Evolutionary conservation across 2,797 vertebrate genomes (phyloP).

Genomic region (Cottoperca gobio): DNA sequence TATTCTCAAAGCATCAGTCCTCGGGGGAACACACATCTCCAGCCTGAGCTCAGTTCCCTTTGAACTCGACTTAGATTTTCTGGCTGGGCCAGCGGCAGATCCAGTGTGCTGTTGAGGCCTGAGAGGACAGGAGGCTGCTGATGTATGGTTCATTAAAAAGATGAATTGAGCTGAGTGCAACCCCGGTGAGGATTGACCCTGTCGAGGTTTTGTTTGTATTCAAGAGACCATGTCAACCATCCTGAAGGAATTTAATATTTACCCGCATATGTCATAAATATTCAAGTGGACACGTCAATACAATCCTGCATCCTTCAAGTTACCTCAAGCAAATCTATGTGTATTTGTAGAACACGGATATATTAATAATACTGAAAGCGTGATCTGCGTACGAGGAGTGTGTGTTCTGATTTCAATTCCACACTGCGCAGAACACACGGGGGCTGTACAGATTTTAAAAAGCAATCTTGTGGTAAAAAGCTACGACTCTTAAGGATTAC

Average conservation of each 20-base stretch:
- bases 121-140: constrained; percentile 52
- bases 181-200: constrained; percentile 50
- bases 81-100: constrained; percentile 44
- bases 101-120: constrained; percentile 34
- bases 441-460: neutral
- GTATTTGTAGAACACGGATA: neutral
- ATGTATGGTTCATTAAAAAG: constrained; percentile 71
- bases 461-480: neutral
- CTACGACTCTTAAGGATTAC: neutral
- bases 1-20: constrained; percentile 52
- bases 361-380: neutral
- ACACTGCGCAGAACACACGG: constrained; percentile 6
- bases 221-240: neutral
- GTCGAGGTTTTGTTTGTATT: constrained; percentile 46
- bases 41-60: constrained; percentile 62
- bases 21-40: constrained; percentile 33
- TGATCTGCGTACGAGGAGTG: neutral
- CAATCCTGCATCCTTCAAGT: too few species aligned
- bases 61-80: constrained; percentile 71
- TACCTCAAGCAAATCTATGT: neutral
- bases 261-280: neutral
- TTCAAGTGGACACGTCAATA: too few species aligned
- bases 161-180: constrained; percentile 61
- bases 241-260: neutral
- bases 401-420: neutral